Conservation (phyloP, 2,888 invertebrate genomes). For the Mechanitis mazaeus region DNA sequence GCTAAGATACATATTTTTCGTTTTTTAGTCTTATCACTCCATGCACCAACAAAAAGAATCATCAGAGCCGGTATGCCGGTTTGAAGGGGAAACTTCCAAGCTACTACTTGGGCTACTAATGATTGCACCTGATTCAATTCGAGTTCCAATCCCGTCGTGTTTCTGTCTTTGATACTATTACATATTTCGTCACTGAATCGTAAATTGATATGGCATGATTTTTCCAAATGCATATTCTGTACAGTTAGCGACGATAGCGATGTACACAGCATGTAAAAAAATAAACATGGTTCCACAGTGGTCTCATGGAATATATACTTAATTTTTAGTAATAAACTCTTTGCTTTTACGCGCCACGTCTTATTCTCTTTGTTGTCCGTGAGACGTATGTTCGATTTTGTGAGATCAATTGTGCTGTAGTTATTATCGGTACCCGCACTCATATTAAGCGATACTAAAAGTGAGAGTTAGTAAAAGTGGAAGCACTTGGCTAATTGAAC, state of each 20-base stretch:
- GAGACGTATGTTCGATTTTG: slow-evolving; percentile 57
- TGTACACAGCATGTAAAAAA: slow-evolving; percentile 80
- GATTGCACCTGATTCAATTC: slow-evolving; percentile 65
- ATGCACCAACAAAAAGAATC: slow-evolving; percentile 77
- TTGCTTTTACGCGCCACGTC: slow-evolving; percentile 56
- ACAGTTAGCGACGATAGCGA: slow-evolving; percentile 79
- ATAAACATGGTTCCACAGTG: slow-evolving; percentile 81
- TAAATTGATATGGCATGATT: slow-evolving; percentile 75
- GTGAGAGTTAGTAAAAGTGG: slow-evolving; percentile 60
- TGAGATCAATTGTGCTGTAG: slow-evolving; percentile 49
- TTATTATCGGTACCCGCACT: slow-evolving; percentile 51
- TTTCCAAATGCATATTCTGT: slow-evolving; percentile 76
- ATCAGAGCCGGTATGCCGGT: slow-evolving; percentile 76
- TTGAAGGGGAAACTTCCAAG: slow-evolving; percentile 78
- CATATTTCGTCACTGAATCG: slow-evolving; percentile 72
- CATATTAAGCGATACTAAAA: slow-evolving; percentile 48
- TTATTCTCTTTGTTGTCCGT: slow-evolving; percentile 44
- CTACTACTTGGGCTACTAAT: slow-evolving; percentile 70
- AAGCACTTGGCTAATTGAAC: slow-evolving; percentile 40
- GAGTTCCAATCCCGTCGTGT: slow-evolving; percentile 60
- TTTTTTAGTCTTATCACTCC: slow-evolving; percentile 78
- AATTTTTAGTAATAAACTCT: slow-evolving; percentile 53
- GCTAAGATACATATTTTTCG: slow-evolving; percentile 77
- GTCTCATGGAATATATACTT: slow-evolving; percentile 56
- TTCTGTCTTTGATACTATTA: slow-evolving; percentile 62